Evolutionary conservation across 2,113 vertebrate species (phyloP), one percentile per base, ranked within the genome.

Genomic region (Pelmatolapia mariae): DNA sequence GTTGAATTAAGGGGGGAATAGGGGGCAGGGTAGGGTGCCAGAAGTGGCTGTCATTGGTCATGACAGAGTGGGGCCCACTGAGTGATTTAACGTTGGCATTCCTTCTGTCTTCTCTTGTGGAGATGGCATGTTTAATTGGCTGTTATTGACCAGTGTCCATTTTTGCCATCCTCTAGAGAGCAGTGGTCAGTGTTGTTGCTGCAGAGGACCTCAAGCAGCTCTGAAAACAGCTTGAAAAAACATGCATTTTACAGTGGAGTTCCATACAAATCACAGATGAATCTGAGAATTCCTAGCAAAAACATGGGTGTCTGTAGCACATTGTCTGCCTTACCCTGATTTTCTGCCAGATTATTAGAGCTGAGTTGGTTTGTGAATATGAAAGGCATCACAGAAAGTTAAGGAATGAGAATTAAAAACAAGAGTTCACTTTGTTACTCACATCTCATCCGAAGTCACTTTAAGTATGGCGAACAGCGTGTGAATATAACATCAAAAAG

Each of bases 11-110:
- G 29, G 43, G 71, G 52, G 36, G 26, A 24, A 33, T 38, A 24
- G 63, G 26, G 50, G 31, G 10, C n/a, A 26, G 5, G 38, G 61
- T 15, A 19, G 18, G 68, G 61, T 68, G 16, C 38, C 31, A 86
- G 91, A 94, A 94, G 89, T 90, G 50, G 47, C 87, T 91, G 87
- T 92, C 84, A 82, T 4, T 92, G 54, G 84, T 85, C 86, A 31
- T 87, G 92, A 94, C 79, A 43, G 90, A 90, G 88, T 86, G 47
- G 16, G 47, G 36, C 59, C 53, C 1, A 71, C 61, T 12, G 36
- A 91, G 86, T 82, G 89, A 92, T 89, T 87, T 47, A 83, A 88
- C 87, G 38, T 40, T 68, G 78, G 87, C 88, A 57, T 87, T 81
- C 52, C 40, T 53, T 54, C 79, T n/a, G 59, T 40, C 29, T 68